phyloP scores from a whole-genome alignment of 2,113 vertebrate genomes.

The Eubucco bourcierii region DNA sequence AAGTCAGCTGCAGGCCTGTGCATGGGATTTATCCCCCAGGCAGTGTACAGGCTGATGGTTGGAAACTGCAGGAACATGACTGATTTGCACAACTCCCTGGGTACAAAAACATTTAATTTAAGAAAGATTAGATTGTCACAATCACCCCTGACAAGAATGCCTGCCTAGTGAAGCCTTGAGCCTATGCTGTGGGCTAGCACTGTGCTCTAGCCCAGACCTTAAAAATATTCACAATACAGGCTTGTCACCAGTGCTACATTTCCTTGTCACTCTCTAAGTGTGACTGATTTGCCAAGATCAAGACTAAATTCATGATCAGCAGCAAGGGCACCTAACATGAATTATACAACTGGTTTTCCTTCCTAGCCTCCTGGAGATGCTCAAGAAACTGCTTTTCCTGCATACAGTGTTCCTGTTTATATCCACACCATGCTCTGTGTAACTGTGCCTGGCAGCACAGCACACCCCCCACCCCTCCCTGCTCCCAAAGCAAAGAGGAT shows the following conservation, averaged over 20 bases:
- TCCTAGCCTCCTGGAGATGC: background rate
- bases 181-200: background rate
- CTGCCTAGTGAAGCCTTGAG: background rate
- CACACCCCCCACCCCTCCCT: background rate
- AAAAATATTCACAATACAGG: background rate
- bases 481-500: background rate
- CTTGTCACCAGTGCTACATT: background rate
- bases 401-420: background rate
- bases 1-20: background rate
- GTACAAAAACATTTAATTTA: background rate
- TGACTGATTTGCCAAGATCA: conserved; percentile 57
- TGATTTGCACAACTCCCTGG: background rate
- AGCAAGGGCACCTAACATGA: conserved; percentile 41
- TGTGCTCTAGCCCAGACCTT: background rate
- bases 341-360: conserved; percentile 43
- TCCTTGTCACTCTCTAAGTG: conserved; percentile 41
- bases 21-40: background rate
- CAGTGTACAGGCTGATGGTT: background rate
- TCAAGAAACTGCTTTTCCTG: background rate
- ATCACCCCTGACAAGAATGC: background rate
- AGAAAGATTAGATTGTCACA: conserved; percentile 4
- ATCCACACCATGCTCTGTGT: background rate
- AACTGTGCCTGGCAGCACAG: background rate
- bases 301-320: conserved; percentile 35
- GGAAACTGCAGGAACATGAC: background rate